Percentiles rank a stretch among this genome's conserved stretches.
phyloP scores from a whole-genome alignment of 2,888 invertebrate species.

The Brachylomia viminalis region DNA sequence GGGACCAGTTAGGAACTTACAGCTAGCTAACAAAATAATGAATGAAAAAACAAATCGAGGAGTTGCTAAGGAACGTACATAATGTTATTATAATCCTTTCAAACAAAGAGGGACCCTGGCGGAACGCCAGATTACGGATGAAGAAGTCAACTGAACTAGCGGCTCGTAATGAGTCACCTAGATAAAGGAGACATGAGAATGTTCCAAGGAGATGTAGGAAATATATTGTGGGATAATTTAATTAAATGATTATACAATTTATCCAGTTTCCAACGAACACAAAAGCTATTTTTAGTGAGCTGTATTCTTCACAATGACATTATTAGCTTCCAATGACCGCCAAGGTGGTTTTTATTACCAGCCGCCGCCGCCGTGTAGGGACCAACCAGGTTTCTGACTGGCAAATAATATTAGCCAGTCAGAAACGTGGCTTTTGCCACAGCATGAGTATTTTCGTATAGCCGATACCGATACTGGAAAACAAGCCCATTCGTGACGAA shows the following conservation, averaged over 20 bases:
- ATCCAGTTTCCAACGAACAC: neutral
- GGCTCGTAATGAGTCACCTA: conserved; percentile 31
- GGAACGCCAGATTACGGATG: conserved; percentile 31
- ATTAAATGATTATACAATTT: neutral
- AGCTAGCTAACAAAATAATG: conserved; percentile 3
- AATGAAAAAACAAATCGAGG: conserved; percentile 26
- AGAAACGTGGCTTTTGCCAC: too few relatives aligned
- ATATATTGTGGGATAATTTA: conserved; percentile 24
- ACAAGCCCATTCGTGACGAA: too few relatives aligned
- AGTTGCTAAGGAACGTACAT: conserved; percentile 24
- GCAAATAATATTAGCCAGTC: too few relatives aligned
- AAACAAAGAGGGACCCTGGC: conserved; percentile 57
- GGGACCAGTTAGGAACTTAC: neutral
- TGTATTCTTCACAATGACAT: neutral
- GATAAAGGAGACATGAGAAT: conserved; percentile 36
- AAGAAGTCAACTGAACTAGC: conserved; percentile 18
- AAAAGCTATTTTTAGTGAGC: neutral
- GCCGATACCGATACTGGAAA: too few relatives aligned
- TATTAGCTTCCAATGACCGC: neutral
- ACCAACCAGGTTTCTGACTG: too few relatives aligned
- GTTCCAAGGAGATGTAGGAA: conserved; percentile 34
- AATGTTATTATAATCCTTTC: conserved; percentile 26
- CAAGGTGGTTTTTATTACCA: neutral
- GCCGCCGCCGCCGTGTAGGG: too few relatives aligned
- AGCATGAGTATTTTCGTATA: too few relatives aligned